These are phyloP conservation scores for Steromphala cineraria DNA, from an alignment of 2,888 invertebrate genomes.

Conservation along the genomic window DNA sequence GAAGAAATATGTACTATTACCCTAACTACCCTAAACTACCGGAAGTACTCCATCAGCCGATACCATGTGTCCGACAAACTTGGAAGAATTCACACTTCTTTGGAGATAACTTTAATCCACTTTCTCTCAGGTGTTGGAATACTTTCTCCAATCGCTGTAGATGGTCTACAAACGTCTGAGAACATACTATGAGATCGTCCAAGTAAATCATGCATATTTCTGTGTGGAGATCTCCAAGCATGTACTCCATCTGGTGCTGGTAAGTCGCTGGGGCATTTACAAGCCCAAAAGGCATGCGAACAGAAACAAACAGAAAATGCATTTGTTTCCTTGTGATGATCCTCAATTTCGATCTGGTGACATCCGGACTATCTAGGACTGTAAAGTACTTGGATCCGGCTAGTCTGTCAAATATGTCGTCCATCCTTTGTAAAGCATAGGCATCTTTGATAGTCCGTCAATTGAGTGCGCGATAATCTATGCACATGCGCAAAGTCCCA, in stretches of 20 bases:
- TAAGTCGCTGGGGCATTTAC: not conserved
- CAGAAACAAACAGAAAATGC: constrained; percentile 15
- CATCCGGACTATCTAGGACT: constrained; percentile 23
- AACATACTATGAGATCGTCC: constrained; percentile 37
- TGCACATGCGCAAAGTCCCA: constrained; percentile 35
- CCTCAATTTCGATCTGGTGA: constrained; percentile 22
- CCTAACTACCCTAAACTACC: too few relatives aligned
- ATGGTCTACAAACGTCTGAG: constrained; percentile 35
- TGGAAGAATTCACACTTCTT: constrained; percentile 36
- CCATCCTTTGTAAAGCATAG: not conserved
- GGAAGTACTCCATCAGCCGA: constrained; percentile 33
- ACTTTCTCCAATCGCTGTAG: constrained; percentile 30
- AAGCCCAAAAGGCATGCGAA: not conserved
- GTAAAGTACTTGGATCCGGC: not conserved
- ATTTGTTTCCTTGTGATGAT: not conserved
- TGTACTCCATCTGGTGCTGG: not conserved
- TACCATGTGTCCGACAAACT: constrained; percentile 36
- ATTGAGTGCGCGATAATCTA: constrained; percentile 37
- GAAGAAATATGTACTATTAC: too few relatives aligned
- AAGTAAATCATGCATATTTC: constrained; percentile 26
- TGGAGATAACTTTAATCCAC: constrained; percentile 35
- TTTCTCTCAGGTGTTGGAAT: constrained; percentile 26
- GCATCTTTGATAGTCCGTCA: not conserved
- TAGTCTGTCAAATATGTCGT: not conserved
- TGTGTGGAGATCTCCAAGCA: not conserved